Evolutionary conservation across 2,797 vertebrate genomes (phyloP), one percentile per base, ranked within the genome.

Genomic region (Pangasius mekongensis): DNA sequence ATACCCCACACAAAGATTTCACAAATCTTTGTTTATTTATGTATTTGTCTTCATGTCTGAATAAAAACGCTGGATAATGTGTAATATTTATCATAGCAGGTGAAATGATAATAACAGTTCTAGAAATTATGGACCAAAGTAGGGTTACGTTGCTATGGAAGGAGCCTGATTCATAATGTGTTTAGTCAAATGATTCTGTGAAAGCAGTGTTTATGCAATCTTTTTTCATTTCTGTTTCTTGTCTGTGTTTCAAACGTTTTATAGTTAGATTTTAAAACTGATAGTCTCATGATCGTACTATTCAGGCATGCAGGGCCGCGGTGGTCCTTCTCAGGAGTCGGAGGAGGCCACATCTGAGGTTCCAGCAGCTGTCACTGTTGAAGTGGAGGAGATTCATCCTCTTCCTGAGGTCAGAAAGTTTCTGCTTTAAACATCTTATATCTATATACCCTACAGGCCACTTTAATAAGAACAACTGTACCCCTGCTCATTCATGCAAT

Each of bases 301-400:
- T 54, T 84, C 87, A 94, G 92, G 90, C 1, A 4, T 84, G 33
- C 76, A 86, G 87, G 66, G 89, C 87, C 84, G 14, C 1, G 93
- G 89, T 78, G 93, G 92, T 24, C 27, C 49, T 6, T 89, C 66
- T 0, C 95, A 95, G 2, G 95, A 95, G 2, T 88, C 92, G 9
- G 95, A 93, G 0, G 95, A 96, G 8, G 81, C 52, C 0, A 91
- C 89, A 4, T 89, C 92, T 0, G 96, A 98, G 88, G 96, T 98
- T 87, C 98, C 98, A 0, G 94, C 93, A 86, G 93, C 96, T 0
- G 95, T 98, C 89, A 97, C 94, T 2, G 98, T 99, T 90, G 97
- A 97, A 20, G 93, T 97, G 0, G 97, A 98, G 90, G 98, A 98
- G 76, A 93, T 97, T 86, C 97, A 98, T 91, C 97, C 97, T 0